These are phyloP conservation scores for Drosophila ustulata DNA, from an alignment of 2,888 invertebrate species.

Conservation along the genomic window DNA sequence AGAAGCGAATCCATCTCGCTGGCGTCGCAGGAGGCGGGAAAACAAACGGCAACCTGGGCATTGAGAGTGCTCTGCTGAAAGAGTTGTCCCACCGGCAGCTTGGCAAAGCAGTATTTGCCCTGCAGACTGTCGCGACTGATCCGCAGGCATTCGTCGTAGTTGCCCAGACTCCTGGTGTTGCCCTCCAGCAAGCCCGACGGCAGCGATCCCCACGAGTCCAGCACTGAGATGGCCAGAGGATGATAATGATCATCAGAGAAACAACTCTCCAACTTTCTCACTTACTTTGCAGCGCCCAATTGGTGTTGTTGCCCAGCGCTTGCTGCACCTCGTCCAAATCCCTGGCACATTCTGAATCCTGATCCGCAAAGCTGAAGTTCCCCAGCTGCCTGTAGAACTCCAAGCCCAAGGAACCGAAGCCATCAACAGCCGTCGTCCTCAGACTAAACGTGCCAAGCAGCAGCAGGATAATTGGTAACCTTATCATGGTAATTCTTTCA, in stretches of 20 bases:
- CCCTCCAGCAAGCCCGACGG: constrained; percentile 83
- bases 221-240: constrained; percentile 67
- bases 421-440: background rate
- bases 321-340: background rate
- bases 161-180: constrained; percentile 81
- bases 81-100: background rate
- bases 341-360: background rate
- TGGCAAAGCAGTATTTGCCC: constrained; percentile 59
- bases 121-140: constrained; percentile 42
- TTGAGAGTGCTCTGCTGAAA: background rate
- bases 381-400: background rate
- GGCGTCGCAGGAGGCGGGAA: constrained; percentile 67
- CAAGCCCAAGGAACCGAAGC: background rate
- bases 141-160: constrained; percentile 83
- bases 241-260: background rate
- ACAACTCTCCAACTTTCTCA: no score
- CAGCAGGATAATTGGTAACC: background rate
- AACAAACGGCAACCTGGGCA: constrained; percentile 67
- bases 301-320: background rate
- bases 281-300: background rate
- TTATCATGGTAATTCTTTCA: background rate
- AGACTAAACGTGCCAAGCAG: background rate
- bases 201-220: constrained; percentile 84
- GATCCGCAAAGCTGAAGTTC: background rate
- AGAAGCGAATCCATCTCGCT: constrained; percentile 52